phyloP scores from a whole-genome alignment of 2,113 vertebrate species.

The Saguinus imperator region DNA sequence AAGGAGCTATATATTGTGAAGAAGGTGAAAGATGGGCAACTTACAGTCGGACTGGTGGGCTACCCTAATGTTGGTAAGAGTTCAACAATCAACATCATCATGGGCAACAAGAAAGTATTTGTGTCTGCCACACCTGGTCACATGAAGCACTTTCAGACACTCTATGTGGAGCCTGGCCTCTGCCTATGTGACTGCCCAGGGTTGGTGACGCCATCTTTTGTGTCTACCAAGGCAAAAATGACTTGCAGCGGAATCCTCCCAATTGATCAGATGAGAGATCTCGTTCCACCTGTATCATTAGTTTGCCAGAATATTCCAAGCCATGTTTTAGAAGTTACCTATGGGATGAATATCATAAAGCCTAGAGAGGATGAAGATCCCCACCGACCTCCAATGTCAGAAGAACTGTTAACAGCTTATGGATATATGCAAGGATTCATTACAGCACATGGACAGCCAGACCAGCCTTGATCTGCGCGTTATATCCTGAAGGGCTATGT shows the following conservation, averaged over 20 bases:
- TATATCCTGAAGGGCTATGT: no score
- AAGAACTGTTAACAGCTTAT: conserved; percentile 92
- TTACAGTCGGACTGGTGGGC: conserved; percentile 97
- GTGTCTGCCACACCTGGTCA: conserved; percentile 97
- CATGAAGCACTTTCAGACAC: conserved; percentile 98
- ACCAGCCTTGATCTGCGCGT: no score
- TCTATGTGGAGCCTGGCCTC: conserved; percentile 93
- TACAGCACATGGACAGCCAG: no score
- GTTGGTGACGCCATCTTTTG: conserved; percentile 97
- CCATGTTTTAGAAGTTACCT: conserved; percentile 91
- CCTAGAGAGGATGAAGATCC: conserved; percentile 96
- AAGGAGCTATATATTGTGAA: conserved; percentile 86
- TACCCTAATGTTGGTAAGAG: conserved; percentile 99
- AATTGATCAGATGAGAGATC: conserved; percentile 98
- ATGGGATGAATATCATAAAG: conserved; percentile 94
- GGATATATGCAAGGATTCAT: conserved; percentile 60
- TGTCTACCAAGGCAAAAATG: conserved; percentile 98
- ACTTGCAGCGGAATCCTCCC: conserved; percentile 95
- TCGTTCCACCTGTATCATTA: conserved; percentile 91
- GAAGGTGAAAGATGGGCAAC: conserved; percentile 88
- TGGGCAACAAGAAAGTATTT: conserved; percentile 97
- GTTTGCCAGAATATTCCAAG: conserved; percentile 95
- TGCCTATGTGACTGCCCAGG: conserved; percentile 98
- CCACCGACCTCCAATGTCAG: conserved; percentile 89
- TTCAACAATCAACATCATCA: conserved; percentile 97